These are phyloP conservation scores for Pristionchus arcanus DNA, from an alignment of 2,888 invertebrate genomes.

Conservation along the genomic window DNA sequence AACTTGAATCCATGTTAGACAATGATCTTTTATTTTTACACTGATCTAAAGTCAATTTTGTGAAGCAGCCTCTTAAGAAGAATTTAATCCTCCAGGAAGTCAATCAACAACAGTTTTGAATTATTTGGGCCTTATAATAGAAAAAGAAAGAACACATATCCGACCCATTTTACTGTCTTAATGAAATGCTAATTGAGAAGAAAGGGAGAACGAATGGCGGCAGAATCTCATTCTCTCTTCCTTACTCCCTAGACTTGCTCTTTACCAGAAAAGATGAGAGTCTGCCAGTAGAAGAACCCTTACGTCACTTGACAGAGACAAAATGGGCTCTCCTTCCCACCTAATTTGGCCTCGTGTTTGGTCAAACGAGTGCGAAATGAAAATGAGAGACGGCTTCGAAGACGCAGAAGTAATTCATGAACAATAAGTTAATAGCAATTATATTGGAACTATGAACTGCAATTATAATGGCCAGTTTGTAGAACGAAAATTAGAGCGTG, in stretches of 20 bases:
- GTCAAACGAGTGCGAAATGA: neutral
- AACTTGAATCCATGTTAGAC: neutral
- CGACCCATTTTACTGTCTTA: neutral
- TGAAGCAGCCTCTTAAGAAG: neutral
- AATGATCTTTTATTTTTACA: too few relatives aligned
- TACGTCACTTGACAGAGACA: conserved; percentile 24
- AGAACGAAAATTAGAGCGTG: neutral
- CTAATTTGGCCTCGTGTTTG: conserved; percentile 27
- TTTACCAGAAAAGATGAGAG: neutral
- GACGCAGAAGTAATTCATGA: neutral
- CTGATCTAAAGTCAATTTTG: neutral
- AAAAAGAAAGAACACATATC: neutral
- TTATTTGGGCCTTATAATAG: neutral
- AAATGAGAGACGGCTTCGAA: neutral
- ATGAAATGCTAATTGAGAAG: conserved; percentile 11
- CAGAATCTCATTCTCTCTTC: neutral
- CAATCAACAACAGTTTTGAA: neutral
- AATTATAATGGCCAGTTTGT: neutral
- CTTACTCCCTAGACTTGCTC: neutral
- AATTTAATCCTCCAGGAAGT: neutral
- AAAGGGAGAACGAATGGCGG: neutral
- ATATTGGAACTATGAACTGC: neutral
- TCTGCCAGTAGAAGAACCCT: neutral
- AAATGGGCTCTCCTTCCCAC: conserved; percentile 33
- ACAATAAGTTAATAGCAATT: neutral